Percentiles rank a stretch among this genome's conserved stretches.
These are phyloP conservation scores for Lepeophtheirus salmonis DNA, from an alignment of 1,140 invertebrate species.

Conservation along the genomic window DNA sequence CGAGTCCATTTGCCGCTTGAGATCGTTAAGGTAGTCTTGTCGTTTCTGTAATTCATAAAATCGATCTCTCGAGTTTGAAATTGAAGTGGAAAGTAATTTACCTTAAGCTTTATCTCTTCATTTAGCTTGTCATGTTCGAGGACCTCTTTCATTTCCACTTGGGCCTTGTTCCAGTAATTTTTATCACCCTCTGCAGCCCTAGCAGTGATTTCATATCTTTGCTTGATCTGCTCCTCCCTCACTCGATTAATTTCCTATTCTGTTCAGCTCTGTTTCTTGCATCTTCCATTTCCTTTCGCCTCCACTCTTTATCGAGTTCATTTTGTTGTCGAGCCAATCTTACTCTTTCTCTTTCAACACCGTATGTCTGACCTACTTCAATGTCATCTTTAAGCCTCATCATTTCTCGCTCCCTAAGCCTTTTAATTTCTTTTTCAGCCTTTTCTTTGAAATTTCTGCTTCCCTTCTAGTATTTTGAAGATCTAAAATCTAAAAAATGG, in stretches of 20 bases:
- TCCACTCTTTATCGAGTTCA: not conserved
- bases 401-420: not conserved
- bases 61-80: too few relatives aligned
- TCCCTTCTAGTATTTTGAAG: constrained; percentile 3
- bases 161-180: not conserved
- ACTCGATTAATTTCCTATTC: not conserved
- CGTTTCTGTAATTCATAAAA: not conserved
- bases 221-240: not conserved
- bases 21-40: not conserved
- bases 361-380: not conserved
- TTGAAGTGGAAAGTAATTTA: not conserved
- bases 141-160: not conserved
- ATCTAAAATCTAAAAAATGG: not conserved
- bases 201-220: not conserved
- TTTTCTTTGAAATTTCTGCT: constrained; percentile 1
- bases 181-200: not conserved
- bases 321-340: not conserved
- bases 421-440: not conserved
- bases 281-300: not conserved
- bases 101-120: not conserved
- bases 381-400: constrained; percentile 1
- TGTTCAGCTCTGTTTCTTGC: not conserved
- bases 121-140: not conserved
- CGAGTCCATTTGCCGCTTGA: not conserved
- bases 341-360: not conserved